These are phyloP conservation scores for Capromys pilorides DNA, from an alignment of 2,797 vertebrate species.

Conservation along the genomic window DNA sequence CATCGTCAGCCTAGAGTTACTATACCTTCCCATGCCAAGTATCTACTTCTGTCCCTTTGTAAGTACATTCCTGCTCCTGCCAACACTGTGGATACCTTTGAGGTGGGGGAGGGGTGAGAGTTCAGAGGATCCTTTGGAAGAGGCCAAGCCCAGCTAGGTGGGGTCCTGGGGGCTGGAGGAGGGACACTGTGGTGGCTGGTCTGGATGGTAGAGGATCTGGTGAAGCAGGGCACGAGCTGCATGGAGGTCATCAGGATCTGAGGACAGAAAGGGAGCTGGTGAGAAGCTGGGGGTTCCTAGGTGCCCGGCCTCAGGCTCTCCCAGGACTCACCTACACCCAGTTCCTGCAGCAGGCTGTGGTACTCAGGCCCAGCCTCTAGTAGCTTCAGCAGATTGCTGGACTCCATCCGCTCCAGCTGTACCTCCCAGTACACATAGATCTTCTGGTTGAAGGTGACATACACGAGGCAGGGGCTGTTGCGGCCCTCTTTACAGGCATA, in stretches of 20 bases:
- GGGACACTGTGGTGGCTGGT: conserved; percentile 72
- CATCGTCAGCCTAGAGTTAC: background rate
- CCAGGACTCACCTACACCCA: conserved; percentile 91
- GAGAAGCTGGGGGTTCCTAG: background rate
- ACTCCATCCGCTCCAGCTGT: conserved; percentile 96
- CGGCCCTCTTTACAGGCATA: conserved; percentile 95
- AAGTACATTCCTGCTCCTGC: background rate
- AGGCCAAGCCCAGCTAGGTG: conserved; percentile 54
- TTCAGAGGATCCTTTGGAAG: conserved; percentile 23
- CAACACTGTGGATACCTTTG: background rate
- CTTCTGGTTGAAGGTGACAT: conserved; percentile 97
- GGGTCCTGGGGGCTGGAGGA: conserved; percentile 61
- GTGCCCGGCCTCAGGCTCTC: rapidly evolving
- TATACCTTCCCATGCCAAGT: background rate
- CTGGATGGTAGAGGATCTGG: conserved; percentile 89
- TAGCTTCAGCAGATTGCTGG: conserved; percentile 93
- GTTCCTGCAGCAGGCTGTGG: conserved; percentile 84
- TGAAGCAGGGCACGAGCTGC: conserved; percentile 89
- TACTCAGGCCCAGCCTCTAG: conserved; percentile 91
- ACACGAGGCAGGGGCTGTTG: conserved; percentile 97
- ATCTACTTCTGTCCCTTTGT: background rate
- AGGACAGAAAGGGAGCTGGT: conserved; percentile 53
- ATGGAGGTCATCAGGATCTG: conserved; percentile 89
- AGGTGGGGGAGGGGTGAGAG: background rate
- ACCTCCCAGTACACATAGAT: conserved; percentile 99